Base-by-base conservation (phyloP, 2,797 vertebrate species). In the Tinamus major region DNA sequence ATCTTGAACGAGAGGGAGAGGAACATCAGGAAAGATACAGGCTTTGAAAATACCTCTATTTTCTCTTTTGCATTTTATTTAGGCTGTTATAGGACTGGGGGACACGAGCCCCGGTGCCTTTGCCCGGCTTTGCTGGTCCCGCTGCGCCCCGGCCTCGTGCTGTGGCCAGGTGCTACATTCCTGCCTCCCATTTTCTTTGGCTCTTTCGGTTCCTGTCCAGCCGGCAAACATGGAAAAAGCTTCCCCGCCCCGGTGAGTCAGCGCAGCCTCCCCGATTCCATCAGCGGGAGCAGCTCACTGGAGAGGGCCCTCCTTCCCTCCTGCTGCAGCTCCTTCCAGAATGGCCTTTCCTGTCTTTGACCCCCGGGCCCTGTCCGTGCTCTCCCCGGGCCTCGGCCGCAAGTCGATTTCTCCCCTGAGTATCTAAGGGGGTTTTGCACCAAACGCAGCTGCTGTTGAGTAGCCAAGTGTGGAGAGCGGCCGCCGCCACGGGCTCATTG, bases 231-330 rank as follows among this genome's bases (percentile, higher is more conserved):
- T 75, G 90, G 94, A 82, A 87, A 93, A 56, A 93, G 87, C 64
- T 10, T 85, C 90, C 85, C 87, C 93, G 89, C 94, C 95, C 96
- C 72, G 78, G 91, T 96, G 96, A 96, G 87, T 96, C 94, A 96
- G 49, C 7, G 7, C 24, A 1, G 49, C 49, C 49, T 51, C 49
- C 49, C 49, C 49, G 6, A 14, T 51, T 24, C 49, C 49, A 21
- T 51, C 13, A 26, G 49, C 24, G 13, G 48, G 48, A 49, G 48
- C 70, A 70, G 5, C 69, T 92, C 80, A 18, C 18, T 17, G 46
- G 88, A 87, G 64, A 76, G 65, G 65, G 78, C 24, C 82, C 92
- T 94, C 75, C 8, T 90, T 95, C 75, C 76, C 42, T 84, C 85
- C 74, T 91, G 55, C 23, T 0, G 1, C 84, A 63, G 77, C 42